These are phyloP conservation scores for Cantharis lateralis DNA, from an alignment of 2,888 invertebrate genomes.

Conservation along the genomic window DNA sequence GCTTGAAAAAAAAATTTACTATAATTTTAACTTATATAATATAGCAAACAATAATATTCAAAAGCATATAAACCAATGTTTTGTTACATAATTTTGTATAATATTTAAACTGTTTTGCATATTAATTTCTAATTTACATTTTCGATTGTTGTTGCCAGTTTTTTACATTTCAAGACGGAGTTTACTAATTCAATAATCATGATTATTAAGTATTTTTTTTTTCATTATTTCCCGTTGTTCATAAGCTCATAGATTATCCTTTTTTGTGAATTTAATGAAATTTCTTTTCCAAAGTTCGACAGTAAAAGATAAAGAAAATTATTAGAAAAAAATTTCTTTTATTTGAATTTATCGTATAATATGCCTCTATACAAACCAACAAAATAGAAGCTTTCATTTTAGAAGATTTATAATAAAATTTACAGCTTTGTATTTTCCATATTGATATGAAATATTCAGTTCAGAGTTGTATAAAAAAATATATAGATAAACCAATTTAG, in stretches of 20 bases:
- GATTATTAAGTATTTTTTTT: background rate
- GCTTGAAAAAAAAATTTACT: background rate
- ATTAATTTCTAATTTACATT: background rate
- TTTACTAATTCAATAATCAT: background rate
- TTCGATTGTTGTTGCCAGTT: background rate
- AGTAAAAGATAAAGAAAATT: too few species aligned
- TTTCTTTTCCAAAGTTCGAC: background rate
- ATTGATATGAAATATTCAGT: background rate
- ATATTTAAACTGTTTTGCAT: background rate
- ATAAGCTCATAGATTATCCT: too few species aligned
- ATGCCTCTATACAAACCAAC: background rate
- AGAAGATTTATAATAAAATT: background rate
- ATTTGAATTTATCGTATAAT: background rate
- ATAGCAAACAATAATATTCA: background rate
- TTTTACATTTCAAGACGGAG: background rate
- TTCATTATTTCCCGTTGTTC: background rate
- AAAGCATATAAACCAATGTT: background rate
- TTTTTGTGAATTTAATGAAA: background rate
- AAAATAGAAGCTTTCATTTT: background rate
- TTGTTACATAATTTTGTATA: background rate
- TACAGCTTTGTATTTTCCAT: background rate
- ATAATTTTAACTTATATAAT: background rate
- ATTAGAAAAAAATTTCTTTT: background rate
- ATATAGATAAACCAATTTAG: background rate
- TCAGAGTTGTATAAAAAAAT: background rate